Percentiles rank a stretch among this genome's conserved stretches.
These are phyloP conservation scores for Stomatorhinus ivindoensis DNA, from an alignment of 2,113 vertebrate species.

Conservation along the genomic window DNA sequence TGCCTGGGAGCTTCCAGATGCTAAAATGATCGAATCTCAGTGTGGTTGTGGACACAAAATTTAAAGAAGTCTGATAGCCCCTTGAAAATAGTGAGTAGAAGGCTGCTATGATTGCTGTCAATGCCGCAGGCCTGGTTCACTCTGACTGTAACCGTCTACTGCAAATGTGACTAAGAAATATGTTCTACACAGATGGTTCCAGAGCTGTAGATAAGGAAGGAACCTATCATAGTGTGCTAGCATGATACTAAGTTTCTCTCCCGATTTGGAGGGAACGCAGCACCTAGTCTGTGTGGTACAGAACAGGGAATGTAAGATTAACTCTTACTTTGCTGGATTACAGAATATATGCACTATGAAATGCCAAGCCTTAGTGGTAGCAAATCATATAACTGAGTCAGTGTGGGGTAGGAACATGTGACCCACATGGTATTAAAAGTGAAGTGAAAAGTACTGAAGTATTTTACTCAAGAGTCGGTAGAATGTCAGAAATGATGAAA, in stretches of 20 bases:
- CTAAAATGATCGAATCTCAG: not conserved
- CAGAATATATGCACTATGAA: too few species aligned
- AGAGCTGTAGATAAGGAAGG: too few species aligned
- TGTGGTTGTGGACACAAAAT: not conserved
- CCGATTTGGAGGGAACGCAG: not conserved
- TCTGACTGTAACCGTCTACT: not conserved
- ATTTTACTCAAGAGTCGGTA: too few species aligned
- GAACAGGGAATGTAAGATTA: not conserved
- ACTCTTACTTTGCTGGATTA: not conserved
- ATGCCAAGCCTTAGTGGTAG: not conserved
- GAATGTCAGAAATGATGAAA: not conserved
- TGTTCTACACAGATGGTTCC: not conserved
- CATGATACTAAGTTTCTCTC: not conserved
- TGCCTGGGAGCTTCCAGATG: not conserved
- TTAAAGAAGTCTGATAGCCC: not conserved
- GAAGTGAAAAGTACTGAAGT: too few species aligned
- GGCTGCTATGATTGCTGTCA: not conserved
- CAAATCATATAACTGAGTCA: not conserved
- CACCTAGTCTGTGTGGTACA: too few species aligned
- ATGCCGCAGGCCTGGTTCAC: not conserved
- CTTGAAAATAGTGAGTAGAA: not conserved
- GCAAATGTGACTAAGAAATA: not conserved
- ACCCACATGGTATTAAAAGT: too few species aligned
- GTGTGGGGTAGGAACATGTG: not conserved
- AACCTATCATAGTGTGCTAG: not conserved